Evolutionary conservation across 2,113 vertebrate genomes (phyloP).

Genomic region (Ammodytes dubius): DNA sequence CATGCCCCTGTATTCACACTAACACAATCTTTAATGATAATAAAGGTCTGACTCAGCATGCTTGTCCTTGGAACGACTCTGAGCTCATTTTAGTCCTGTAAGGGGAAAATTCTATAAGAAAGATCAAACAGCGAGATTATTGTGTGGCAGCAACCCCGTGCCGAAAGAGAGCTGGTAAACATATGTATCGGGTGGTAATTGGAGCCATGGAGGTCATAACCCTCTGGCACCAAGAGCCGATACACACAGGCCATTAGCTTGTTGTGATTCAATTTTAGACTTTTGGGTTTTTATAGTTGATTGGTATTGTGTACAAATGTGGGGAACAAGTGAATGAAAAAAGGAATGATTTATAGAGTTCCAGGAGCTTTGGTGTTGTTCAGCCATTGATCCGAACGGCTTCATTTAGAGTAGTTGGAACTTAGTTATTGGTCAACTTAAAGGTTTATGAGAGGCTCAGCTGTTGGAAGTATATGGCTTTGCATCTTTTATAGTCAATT

Average conservation of each 20-base stretch:
- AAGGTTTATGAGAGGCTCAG: constrained; percentile 32
- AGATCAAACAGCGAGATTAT: neutral
- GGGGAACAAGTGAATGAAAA: neutral
- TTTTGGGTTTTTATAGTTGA: constrained; percentile 11
- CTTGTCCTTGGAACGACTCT: constrained; percentile 3
- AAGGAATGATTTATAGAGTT: neutral
- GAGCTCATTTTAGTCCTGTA: constrained; percentile 26
- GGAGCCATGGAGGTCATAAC: neutral
- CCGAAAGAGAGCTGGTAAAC: neutral
- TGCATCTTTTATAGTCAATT: constrained; percentile 13
- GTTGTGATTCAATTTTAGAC: constrained; percentile 13
- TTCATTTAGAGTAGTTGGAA: constrained; percentile 24
- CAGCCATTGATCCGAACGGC: constrained; percentile 9
- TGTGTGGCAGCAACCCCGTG: neutral
- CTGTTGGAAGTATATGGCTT: constrained; percentile 22
- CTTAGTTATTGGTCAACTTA: constrained; percentile 14
- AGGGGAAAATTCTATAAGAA: neutral
- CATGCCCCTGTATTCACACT: neutral
- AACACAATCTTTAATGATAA: neutral
- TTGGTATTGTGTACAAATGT: constrained; percentile 1
- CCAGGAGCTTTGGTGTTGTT: neutral
- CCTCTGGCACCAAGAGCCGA: neutral
- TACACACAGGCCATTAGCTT: neutral
- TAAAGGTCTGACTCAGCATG: constrained; percentile 5
- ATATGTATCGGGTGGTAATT: neutral